A percentile compares a stretch with the other conserved stretches of the same genome.
These are phyloP conservation scores for Cepaea hortensis DNA, from an alignment of 2,888 invertebrate species.

Conservation along the genomic window DNA sequence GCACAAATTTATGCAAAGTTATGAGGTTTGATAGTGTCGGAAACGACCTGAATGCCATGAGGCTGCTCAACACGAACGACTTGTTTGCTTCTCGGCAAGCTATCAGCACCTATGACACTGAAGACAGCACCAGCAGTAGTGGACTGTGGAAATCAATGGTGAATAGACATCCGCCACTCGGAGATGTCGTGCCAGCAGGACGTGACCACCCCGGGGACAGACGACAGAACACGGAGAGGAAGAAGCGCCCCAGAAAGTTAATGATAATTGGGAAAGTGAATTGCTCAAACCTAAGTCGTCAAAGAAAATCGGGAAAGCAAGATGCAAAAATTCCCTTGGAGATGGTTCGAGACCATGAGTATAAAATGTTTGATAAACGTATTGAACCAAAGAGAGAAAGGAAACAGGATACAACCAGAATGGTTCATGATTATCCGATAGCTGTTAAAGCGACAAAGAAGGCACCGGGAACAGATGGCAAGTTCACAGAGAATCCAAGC, in stretches of 20 bases:
- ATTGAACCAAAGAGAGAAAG: too few species aligned
- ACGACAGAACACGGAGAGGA: not conserved
- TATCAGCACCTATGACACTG: not conserved
- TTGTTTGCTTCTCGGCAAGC: too few species aligned
- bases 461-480: not conserved
- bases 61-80: too few species aligned
- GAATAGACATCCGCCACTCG: not conserved
- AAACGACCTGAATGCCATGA: not conserved
- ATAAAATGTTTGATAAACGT: too few species aligned
- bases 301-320: not conserved
- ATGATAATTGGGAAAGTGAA: constrained; percentile 34
- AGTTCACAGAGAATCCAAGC: not conserved
- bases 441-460: not conserved
- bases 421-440: not conserved
- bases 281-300: not conserved
- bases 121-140: too few species aligned
- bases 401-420: not conserved
- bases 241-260: not conserved
- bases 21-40: not conserved
- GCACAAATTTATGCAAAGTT: not conserved
- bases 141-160: too few species aligned
- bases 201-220: too few species aligned
- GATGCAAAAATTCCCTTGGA: not conserved
- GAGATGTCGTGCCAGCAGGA: too few species aligned
- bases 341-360: not conserved